Evolutionary conservation across 2,113 vertebrate species (phyloP), one percentile per base, ranked within the genome.

Genomic region (Neogobius melanostomus): DNA sequence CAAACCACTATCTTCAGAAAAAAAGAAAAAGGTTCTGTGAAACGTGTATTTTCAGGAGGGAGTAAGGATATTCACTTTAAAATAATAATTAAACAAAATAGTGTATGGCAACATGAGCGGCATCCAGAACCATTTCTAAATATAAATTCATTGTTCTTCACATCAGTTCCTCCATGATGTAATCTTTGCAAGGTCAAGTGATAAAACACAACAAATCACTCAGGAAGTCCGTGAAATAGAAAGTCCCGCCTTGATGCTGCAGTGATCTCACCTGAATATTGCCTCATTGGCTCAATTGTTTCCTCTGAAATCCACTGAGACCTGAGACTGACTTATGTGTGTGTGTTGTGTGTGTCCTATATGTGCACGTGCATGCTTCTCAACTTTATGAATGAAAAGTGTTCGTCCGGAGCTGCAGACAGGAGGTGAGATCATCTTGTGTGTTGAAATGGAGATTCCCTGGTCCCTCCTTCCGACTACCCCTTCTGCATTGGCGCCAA

Each of bases 301-400:
- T 82, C 64, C 72, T 72, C 68, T 16, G 67, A 69, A 61, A 84
- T 81, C 81, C 72, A 6, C 11, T 53, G 75, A 81, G 82, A 77
- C 50, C 52, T 28, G 49, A 28, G 16, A 66, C 48, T 71, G 43
- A 68, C 8, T 8, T 48, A 12, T 36, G 10, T 12, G 21, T 36
- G 11, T 43, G 57, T 43, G 42, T n/a, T 61, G 42, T 61, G 42
- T 45, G n/a, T 44, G 57, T 28, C 57, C 11, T 60, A 4, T 43
- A 15, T 44, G 59, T 44, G 42, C 44, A 44, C n/a, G 59, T 64
- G 57, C 48, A 66, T 49, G 43, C 72, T 48, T 53, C 69, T 81
- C 68, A 83, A 88, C 63, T 89, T 89, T 87, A 76, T 92, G 88
- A 92, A 92, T 92, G 88, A 89, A 92, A 86, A 74, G 11, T 74